Base-by-base conservation (phyloP, 2,797 vertebrate species). In the Lutra lutra region DNA sequence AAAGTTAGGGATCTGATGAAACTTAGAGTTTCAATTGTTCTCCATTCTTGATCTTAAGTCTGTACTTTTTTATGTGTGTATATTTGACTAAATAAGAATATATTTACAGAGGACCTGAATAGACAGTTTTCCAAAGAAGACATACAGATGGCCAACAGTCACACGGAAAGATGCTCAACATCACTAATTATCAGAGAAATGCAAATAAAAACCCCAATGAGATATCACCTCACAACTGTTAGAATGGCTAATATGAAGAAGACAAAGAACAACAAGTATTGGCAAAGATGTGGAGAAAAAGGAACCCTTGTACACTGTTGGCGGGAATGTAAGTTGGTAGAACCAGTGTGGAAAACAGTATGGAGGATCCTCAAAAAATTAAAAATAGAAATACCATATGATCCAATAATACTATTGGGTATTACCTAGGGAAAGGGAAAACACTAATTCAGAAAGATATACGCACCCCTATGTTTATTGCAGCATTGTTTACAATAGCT, bases 11-110 rank as follows among this genome's bases (percentile, higher is more conserved):
- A 18, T 89, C 29, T 73, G 51, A 87, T 7, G 10, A 96, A 79
- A 94, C 54, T 58, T 85, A n/a, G 35, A 87, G 35, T 77, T 66
- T 91, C 17, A 60, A 5, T 79, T 86, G 25, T 64, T 77, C 43
- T 93, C 70, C 56, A 40, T 1, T 62, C 35, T 88, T 72, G 85
- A 20, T 72, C 32, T 92, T 17, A 46, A 11, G 10, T 91, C 25
- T 94, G 1, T 32, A n/a, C 43, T 72, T 68, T 87, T 86, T 86
- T 25, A 85, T 35, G 9, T 56, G 5, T n/a, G 83, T 56, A 58
- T 79, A 75, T 80, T 73, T 91, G 51, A 78, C 27, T 62, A 82
- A 64, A 35, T 95, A 96, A 95, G 7, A 89, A 43, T 64, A 46
- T 29, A 32, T 48, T 75, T 75, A 43, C 73, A 75, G 73, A 32